These are phyloP conservation scores for Clunio marinus DNA, from an alignment of 2,888 invertebrate species.

Conservation along the genomic window DNA sequence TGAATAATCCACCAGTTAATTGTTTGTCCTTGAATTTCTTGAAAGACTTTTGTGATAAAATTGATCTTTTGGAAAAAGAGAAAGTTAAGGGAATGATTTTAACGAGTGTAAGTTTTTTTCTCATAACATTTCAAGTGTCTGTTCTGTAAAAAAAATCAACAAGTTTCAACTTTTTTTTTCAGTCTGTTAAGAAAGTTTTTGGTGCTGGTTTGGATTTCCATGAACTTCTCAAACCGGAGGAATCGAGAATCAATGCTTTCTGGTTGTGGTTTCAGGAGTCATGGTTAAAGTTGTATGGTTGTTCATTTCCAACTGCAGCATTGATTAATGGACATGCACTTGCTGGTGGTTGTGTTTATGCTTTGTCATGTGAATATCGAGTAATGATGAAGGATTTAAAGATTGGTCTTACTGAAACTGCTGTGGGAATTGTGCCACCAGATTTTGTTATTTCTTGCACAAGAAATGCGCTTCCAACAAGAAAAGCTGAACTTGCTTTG, in stretches of 20 bases:
- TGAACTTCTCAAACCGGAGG: conserved; percentile 73
- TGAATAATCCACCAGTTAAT: conserved; percentile 72
- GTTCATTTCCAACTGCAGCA: conserved; percentile 64
- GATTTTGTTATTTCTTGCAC: conserved; percentile 60
- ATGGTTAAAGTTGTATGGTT: conserved; percentile 69
- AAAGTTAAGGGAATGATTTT: conserved; percentile 65
- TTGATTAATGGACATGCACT: conserved; percentile 74
- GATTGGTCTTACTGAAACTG: conserved; percentile 77
- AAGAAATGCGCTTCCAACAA: conserved; percentile 56
- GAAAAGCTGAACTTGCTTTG: conserved; percentile 66
- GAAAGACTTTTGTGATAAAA: conserved; percentile 56
- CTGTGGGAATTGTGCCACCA: conserved; percentile 68
- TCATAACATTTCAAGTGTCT: not conserved
- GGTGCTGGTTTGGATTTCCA: conserved; percentile 74
- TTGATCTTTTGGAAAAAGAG: conserved; percentile 61
- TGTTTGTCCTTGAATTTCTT: conserved; percentile 66
- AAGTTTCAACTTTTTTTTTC: too few relatives aligned
- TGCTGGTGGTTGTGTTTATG: conserved; percentile 70
- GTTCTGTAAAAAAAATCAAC: too few relatives aligned
- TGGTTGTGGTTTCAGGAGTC: conserved; percentile 69
- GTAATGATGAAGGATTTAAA: conserved; percentile 67
- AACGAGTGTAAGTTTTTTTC: conserved; percentile 60
- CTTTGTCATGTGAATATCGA: conserved; percentile 72
- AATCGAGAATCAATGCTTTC: conserved; percentile 59
- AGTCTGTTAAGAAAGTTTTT: conserved; percentile 65